phyloP scores from a whole-genome alignment of 2,888 invertebrate genomes.

The Pristionchus mayeri region DNA sequence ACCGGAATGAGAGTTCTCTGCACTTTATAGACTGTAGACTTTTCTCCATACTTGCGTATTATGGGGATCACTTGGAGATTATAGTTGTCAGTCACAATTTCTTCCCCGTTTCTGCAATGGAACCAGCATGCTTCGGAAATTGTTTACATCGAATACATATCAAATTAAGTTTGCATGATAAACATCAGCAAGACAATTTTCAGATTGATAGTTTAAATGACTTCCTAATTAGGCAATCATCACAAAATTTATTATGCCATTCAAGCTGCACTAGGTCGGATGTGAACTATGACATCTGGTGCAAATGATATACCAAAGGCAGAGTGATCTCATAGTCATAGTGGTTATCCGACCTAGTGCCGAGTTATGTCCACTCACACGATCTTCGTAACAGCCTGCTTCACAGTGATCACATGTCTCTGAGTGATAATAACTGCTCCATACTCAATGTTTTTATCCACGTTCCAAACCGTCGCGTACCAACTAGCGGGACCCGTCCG shows the following conservation, averaged over 20 bases:
- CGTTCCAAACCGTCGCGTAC: background rate
- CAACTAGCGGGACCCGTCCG: background rate
- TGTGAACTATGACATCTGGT: no score
- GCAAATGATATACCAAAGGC: no score
- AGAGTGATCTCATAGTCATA: no score
- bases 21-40: background rate
- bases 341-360: no score
- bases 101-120: background rate
- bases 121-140: background rate
- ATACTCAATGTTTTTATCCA: background rate
- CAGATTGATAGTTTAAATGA: no score
- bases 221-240: no score
- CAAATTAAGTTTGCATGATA: background rate
- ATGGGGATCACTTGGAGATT: background rate
- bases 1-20: background rate
- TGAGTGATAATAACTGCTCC: background rate
- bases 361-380: background rate
- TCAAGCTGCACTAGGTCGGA: no score
- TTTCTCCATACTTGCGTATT: background rate
- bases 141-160: background rate
- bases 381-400: background rate
- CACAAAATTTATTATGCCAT: no score
- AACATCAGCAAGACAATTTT: no score
- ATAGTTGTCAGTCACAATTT: background rate
- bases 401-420: background rate